Evolutionary conservation across 2,888 invertebrate genomes (phyloP).

Genomic region (Salpingus planirostris): DNA sequence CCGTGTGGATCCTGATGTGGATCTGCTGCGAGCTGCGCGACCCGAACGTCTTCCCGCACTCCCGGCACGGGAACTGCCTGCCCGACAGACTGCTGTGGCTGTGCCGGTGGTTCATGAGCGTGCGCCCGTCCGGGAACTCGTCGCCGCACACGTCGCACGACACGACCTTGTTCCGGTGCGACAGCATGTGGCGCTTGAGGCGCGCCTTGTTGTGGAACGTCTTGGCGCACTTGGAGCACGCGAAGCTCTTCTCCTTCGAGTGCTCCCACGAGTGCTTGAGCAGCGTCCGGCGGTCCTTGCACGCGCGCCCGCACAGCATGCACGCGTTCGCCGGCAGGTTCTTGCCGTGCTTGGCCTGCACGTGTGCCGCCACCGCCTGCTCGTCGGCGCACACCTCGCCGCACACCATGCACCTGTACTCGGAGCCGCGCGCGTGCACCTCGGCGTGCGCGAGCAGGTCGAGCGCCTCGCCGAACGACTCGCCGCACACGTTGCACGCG

Average conservation of each 20-base stretch:
- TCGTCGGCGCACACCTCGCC: slow-evolving; percentile 57
- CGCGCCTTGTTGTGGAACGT: slow-evolving; percentile 62
- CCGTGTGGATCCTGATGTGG: slow-evolving; percentile 74
- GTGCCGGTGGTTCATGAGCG: slow-evolving; percentile 61
- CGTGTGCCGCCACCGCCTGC: slow-evolving; percentile 53
- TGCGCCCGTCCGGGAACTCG: slow-evolving; percentile 60
- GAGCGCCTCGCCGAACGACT: slow-evolving; percentile 65
- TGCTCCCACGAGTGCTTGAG: slow-evolving; percentile 64
- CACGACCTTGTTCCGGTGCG: slow-evolving; percentile 61
- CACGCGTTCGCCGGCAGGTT: slow-evolving; percentile 58
- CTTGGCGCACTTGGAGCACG: slow-evolving; percentile 61
- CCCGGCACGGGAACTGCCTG: slow-evolving; percentile 68
- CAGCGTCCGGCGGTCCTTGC: slow-evolving; percentile 57
- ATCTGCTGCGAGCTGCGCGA: slow-evolving; percentile 80
- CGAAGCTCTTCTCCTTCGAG: slow-evolving; percentile 50
- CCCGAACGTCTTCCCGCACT: slow-evolving; percentile 80
- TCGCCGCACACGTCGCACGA: slow-evolving; percentile 61
- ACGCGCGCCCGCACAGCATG: slow-evolving; percentile 57
- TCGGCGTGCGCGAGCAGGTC: slow-evolving; percentile 73
- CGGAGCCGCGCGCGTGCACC: slow-evolving; percentile 57
- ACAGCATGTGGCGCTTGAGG: slow-evolving; percentile 58
- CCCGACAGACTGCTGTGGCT: slow-evolving; percentile 42
- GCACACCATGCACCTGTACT: slow-evolving; percentile 54
- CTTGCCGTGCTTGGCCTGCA: slow-evolving; percentile 50
- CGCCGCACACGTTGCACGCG: slow-evolving; percentile 72